Evolutionary conservation across 37 sponge, comb jelly and placozoan genomes (phyloP).

Genomic region (Sycon ciliatum): DNA sequence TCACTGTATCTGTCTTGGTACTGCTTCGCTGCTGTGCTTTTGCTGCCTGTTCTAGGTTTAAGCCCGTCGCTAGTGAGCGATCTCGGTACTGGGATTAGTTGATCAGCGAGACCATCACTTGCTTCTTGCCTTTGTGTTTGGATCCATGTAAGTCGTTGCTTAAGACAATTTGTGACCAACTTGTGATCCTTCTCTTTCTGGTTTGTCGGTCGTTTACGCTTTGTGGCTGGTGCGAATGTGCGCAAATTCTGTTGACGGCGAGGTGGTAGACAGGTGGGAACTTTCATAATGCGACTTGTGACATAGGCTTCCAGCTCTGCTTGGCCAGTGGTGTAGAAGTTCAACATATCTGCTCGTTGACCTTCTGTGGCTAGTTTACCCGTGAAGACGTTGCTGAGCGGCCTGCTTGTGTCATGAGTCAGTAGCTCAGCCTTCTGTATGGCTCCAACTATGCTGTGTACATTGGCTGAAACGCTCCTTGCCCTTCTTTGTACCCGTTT

Average conservation of each 20-base stretch:
- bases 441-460: no score
- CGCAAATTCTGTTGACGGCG: slow-evolving; percentile 1
- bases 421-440: no score
- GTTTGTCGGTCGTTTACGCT: not conserved
- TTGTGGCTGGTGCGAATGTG: not conserved
- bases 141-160: no score
- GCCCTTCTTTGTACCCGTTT: no score
- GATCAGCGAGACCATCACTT: no score
- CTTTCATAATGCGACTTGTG: not conserved
- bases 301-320: slow-evolving; percentile 1
- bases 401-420: no score
- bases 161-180: slow-evolving; percentile 1
- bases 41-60: no score
- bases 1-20: not conserved
- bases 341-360: slow-evolving; percentile 9
- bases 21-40: not conserved
- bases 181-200: slow-evolving; percentile 23
- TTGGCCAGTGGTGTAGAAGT: slow-evolving; percentile 2
- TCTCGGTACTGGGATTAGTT: no score
- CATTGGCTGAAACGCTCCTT: no score
- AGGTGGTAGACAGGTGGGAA: not conserved
- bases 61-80: no score
- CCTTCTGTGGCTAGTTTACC: slow-evolving; percentile 10
- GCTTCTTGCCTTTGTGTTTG: no score
- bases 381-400: slow-evolving; percentile 19